Evolutionary conservation across 1,140 invertebrate species (phyloP), one percentile per base, ranked within the genome.

Genomic region (Acromyrmex echinatior): DNA sequence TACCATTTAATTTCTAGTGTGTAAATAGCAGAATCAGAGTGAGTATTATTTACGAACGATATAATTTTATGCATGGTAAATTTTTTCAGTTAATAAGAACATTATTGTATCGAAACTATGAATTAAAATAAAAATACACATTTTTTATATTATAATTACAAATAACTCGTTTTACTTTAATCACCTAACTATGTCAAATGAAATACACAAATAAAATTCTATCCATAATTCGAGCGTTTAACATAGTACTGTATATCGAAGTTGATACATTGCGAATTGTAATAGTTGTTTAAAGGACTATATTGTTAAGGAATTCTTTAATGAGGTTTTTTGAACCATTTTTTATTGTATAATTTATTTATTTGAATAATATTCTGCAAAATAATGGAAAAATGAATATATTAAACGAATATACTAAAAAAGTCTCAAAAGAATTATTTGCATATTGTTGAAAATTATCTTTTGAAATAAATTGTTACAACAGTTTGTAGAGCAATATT

Each of bases 251-350:
- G 87, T 93, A 92, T 81, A 31, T 31, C 3, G 31, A 31, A 93
- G 91, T 89, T 12, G 65, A 81, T 90, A 76, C 58, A 91, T 91
- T 90, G 90, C 88, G 90, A 90, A 92, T 91, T 92, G 89, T 91
- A 92, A 88, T 91, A 91, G 90, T 93, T 92, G 92, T 91, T 88
- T 87, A 89, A 87, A 56, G 58, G 31, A 21, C 49, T 90, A 76
- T 76, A 53, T 87, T 90, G 62, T 81, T 80, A 68, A 73, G 77
- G 78, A 90, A 85, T 82, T 51, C 71, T 86, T 89, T 84, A 86
- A 60, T 60, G 65, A 86, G 74, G 51, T 80, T 58, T 66, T 86
- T 80, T 53, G 51, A 80, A 66, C 12, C 71, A 88, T 92, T 90
- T 91, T 87, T 77, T 35, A 90, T 87, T 93, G 89, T 92, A 16